Base-by-base conservation (phyloP, 2,888 invertebrate species). In the Sphinx pinastri region DNA sequence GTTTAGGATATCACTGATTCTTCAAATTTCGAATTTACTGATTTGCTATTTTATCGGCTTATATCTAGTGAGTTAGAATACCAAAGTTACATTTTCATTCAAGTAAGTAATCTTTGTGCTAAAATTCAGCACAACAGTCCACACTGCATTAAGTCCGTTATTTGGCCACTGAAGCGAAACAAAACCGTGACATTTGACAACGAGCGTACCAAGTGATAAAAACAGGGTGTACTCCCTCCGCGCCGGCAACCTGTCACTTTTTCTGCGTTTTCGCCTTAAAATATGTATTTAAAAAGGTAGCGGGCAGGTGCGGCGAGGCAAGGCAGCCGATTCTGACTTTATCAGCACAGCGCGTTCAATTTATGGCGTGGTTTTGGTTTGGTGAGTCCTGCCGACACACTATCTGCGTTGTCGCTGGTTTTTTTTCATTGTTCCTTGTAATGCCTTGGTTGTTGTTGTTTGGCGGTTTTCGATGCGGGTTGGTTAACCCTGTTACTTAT, bases 211-310 rank as follows among this genome's bases (percentile, higher is more conserved):
- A 49, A 60, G 16, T 63, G 47, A 63, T 63, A 63, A 63, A 63
- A 63, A 63, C 63, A 63, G 63, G 19, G 31, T 38, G 19, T 19
- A 19, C 60, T n/a, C 47, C 47, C 10, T 12, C 6, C 59, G 38
- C 16, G 13, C 59, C 14, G 31, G n/a, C 49, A 47, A 49, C 59
- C 45, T 84, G 87, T 86, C 85, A 83, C 80, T 88, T 89, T 88
- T 89, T 87, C 86, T 87, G 88, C 88, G 83, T 86, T 63, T 88
- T 85, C 80, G 81, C 80, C 81, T 84, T 88, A 88, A 88, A 88
- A 87, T 89, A 88, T 88, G 85, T 86, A 83, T 86, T 81, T 82
- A 85, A 88, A 88, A 85, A 86, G 82, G 79, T 77, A 70, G 71
- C 79, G 79, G 85, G 88, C 89, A 89, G 89, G 89, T 89, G 89